phyloP scores from a whole-genome alignment of 2,113 vertebrate species.

The Micromys minutus region DNA sequence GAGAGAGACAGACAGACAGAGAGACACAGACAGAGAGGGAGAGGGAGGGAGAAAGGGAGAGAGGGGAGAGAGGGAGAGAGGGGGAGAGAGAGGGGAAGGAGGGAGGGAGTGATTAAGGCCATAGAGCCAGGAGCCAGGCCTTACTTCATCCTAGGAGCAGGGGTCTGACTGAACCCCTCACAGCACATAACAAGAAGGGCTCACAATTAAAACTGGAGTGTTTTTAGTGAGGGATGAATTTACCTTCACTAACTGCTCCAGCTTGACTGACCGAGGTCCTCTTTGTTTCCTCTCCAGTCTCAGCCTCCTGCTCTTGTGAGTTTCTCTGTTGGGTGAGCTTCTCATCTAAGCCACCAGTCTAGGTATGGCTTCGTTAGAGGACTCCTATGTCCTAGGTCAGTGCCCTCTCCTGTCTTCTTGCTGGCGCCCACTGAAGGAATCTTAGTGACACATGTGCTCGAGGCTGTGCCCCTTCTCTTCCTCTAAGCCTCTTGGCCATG shows the following conservation, averaged over 20 bases:
- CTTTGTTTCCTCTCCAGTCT: background rate
- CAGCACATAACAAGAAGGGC: background rate
- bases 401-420: background rate
- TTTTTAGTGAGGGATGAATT: background rate
- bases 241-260: too few species aligned
- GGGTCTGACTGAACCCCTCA: background rate
- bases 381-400: background rate
- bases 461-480: background rate
- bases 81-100: too few species aligned
- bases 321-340: background rate
- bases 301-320: background rate
- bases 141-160: background rate
- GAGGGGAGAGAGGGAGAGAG: too few species aligned
- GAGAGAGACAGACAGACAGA: too few species aligned
- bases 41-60: too few species aligned
- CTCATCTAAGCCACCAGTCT: background rate
- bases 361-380: background rate
- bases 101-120: too few species aligned
- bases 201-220: background rate
- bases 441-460: background rate
- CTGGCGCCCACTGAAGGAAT: background rate
- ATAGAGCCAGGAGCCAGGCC: background rate
- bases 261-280: background rate
- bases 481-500: too few species aligned
- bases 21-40: too few species aligned